These are phyloP conservation scores for Folsomia candida DNA, from an alignment of 2,888 invertebrate genomes.

Conservation along the genomic window DNA sequence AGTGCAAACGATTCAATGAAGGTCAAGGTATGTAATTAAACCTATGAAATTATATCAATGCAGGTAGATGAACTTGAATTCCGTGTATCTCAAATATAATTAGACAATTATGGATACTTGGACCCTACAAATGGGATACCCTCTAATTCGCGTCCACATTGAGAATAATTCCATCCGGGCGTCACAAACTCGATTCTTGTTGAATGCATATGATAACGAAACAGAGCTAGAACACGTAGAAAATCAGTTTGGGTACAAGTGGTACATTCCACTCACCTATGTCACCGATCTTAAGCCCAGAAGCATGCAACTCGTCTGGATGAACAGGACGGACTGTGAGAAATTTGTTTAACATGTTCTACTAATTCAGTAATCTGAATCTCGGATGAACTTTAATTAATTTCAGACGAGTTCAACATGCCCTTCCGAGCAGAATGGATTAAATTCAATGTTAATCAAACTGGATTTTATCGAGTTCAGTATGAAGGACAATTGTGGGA, in stretches of 20 bases:
- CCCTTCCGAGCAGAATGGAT: constrained; percentile 66
- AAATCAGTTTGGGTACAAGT: constrained; percentile 59
- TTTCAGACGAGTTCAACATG: constrained; percentile 52
- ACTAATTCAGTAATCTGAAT: too few relatives aligned
- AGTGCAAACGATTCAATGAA: constrained; percentile 64
- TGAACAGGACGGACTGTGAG: constrained; percentile 74
- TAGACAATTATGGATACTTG: constrained; percentile 72
- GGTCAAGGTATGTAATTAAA: constrained; percentile 59
- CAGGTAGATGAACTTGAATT: too few relatives aligned
- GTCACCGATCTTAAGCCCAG: constrained; percentile 66
- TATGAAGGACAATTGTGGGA: constrained; percentile 70
- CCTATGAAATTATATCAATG: too few relatives aligned
- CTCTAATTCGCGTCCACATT: constrained; percentile 67
- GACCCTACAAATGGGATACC: constrained; percentile 80
- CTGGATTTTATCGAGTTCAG: constrained; percentile 79
- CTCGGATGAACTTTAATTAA: too few relatives aligned
- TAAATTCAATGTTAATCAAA: constrained; percentile 78
- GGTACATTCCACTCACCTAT: constrained; percentile 78
- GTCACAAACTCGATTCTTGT: constrained; percentile 65
- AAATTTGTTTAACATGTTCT: too few relatives aligned
- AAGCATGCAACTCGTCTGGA: constrained; percentile 66
- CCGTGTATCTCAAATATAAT: too few relatives aligned
- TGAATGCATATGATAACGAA: constrained; percentile 51
- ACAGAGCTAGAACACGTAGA: constrained; percentile 47
- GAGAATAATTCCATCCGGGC: constrained; percentile 64